Base-by-base conservation (phyloP, 1,140 invertebrate species). In the Drosophila bifasciata region DNA sequence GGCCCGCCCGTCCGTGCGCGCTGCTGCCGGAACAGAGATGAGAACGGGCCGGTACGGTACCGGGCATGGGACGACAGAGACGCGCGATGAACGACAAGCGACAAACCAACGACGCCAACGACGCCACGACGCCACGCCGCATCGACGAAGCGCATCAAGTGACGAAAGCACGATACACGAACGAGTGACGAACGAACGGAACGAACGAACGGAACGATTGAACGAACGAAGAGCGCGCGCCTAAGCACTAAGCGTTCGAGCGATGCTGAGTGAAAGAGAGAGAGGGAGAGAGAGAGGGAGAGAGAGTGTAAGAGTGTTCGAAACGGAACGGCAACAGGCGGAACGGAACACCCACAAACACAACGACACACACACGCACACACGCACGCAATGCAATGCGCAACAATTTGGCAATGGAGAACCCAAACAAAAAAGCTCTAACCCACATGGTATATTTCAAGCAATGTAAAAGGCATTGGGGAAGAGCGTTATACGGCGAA, bases 371-470 rank as follows among this genome's bases (percentile, higher is more conserved):
- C n/a, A n/a, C n/a, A n/a, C n/a, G n/a, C 43, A 23, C 40, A 64
- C 32, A 40, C 52, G 39, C 17, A 46, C 19, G 40, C 45, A 48
- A 28, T 46, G 64, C 52, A 73, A 64, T 48, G 59, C 49, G 79
- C 69, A 64, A 79, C 76, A 84, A 74, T 83, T 84, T 57, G 63
- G 70, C 69, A 73, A 57, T 74, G 70, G 70, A 73, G 45, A 62
- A 63, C 28, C 19, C 39, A 36, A 36, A 6, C 36, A 7, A 48
- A 67, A 75, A 75, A 75, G 71, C 71, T 74, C 41, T 25, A 17
- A 41, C 13, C 36, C 32, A 36, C 32, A 36, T 5, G 3, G 32
- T 5, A 36, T 13, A 36, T 36, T 11, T 13, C 11, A 36, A 36
- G 1, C 3, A 13, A 36, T 5, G 11, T 13, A 25, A 25, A 11